A percentile compares a stretch with the other conserved stretches of the same genome.
These are phyloP conservation scores for Neolamprologus ventralis DNA, from an alignment of 2,113 vertebrate genomes.

Conservation along the genomic window DNA sequence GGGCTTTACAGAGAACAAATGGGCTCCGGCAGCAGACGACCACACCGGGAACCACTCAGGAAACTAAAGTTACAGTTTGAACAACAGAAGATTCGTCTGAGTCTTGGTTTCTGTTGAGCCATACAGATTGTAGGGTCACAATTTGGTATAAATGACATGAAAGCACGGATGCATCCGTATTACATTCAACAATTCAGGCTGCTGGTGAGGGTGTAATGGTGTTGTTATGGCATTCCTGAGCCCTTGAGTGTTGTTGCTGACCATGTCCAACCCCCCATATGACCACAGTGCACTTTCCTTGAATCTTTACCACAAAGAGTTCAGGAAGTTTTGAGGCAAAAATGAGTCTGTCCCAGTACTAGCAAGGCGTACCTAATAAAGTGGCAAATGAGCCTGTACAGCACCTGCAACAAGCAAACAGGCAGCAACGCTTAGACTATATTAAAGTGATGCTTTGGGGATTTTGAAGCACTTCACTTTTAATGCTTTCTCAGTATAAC, in stretches of 20 bases:
- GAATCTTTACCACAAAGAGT: not conserved
- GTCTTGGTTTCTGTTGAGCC: not conserved
- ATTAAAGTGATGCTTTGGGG: not conserved
- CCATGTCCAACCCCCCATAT: not conserved
- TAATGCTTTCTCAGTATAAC: not conserved
- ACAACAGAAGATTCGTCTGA: not conserved
- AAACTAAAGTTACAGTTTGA: not conserved
- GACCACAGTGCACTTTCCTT: not conserved
- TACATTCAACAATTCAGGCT: not conserved
- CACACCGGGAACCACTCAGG: rapidly evolving
- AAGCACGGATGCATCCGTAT: rapidly evolving
- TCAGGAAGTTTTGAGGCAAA: not conserved
- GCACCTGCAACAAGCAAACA: not conserved
- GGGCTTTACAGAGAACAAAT: not conserved
- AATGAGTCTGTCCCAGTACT: rapidly evolving
- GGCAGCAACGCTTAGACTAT: not conserved
- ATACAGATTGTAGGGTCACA: rapidly evolving
- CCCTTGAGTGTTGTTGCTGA: not conserved
- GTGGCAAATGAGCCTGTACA: not conserved
- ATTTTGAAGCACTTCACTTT: not conserved
- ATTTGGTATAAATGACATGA: not conserved
- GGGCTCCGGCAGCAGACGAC: not conserved
- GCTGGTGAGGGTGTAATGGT: not conserved
- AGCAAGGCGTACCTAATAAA: not conserved
- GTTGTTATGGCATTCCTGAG: not conserved